phyloP scores from a whole-genome alignment of 2,797 vertebrate species.

The Falco berigora region DNA sequence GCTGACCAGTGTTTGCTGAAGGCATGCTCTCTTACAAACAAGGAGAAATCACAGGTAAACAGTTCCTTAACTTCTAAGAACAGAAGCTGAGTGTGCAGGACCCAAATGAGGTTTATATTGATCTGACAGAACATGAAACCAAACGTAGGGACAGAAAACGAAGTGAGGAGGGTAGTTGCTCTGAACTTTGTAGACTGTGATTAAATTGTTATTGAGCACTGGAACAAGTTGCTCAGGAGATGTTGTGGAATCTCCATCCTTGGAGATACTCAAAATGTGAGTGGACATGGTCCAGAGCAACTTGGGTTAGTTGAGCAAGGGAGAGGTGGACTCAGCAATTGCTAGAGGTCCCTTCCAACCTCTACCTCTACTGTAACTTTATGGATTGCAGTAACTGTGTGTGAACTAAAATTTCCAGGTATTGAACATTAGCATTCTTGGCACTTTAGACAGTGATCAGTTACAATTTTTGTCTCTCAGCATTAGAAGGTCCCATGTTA shows the following conservation, averaged over 20 bases:
- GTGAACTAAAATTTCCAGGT: not conserved
- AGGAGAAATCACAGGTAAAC: not conserved
- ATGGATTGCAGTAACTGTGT: not conserved
- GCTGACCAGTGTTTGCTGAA: not conserved
- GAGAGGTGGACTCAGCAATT: not conserved
- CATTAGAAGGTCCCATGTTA: not conserved
- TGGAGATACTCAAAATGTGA: not conserved
- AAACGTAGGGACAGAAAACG: conserved; percentile 10
- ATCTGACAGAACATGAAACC: conserved; percentile 29
- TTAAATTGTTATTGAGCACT: conserved; percentile 4
- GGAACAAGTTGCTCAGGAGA: not conserved
- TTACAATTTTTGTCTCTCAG: not conserved
- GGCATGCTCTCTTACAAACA: not conserved
- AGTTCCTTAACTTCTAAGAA: not conserved
- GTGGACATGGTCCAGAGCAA: not conserved
- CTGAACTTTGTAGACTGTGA: conserved; percentile 24
- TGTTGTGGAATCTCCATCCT: not conserved
- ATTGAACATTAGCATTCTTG: rapidly evolving
- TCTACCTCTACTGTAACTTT: not conserved
- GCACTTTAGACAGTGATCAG: not conserved
- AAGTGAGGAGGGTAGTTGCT: conserved; percentile 5
- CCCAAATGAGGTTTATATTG: conserved; percentile 38
- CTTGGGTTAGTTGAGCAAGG: not conserved
- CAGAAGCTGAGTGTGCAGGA: not conserved
- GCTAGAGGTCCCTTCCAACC: not conserved